These are phyloP conservation scores for Lophotis ruficrista DNA, from an alignment of 2,113 vertebrate species.

Conservation along the genomic window DNA sequence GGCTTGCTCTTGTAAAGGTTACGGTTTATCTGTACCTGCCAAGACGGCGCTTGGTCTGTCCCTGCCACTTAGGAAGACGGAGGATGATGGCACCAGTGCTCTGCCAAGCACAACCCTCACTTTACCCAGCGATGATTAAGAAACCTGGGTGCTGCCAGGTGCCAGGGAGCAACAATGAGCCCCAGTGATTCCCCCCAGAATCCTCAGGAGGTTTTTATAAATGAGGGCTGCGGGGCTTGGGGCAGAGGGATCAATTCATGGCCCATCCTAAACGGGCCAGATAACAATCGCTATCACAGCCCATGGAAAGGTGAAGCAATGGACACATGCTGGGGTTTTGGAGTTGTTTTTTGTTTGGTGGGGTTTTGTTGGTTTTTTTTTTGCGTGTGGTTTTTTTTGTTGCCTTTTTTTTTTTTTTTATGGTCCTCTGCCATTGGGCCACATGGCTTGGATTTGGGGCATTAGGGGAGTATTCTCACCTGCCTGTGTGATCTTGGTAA, in stretches of 20 bases:
- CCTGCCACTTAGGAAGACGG: accelerated
- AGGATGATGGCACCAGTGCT: accelerated
- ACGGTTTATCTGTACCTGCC: accelerated
- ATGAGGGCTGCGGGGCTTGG: background rate
- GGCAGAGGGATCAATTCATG: background rate
- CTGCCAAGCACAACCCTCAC: background rate
- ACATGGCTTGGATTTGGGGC: background rate
- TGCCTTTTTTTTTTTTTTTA: background rate
- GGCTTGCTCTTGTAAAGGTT: background rate
- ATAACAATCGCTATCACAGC: background rate
- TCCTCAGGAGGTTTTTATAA: background rate
- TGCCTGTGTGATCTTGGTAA: background rate
- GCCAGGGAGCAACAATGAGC: background rate
- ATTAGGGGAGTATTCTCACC: background rate
- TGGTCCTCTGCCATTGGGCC: background rate
- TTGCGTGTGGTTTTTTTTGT: background rate
- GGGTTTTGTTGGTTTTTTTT: background rate
- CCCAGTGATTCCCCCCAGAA: background rate
- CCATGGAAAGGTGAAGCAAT: background rate
- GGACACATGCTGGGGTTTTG: accelerated
- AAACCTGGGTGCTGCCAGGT: accelerated
- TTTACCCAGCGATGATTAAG: background rate
- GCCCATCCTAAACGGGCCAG: background rate
- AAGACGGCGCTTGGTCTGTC: background rate
- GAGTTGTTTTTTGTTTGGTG: background rate